Conservation (phyloP, 2,888 invertebrate genomes). For the Antheraea yamamai region DNA sequence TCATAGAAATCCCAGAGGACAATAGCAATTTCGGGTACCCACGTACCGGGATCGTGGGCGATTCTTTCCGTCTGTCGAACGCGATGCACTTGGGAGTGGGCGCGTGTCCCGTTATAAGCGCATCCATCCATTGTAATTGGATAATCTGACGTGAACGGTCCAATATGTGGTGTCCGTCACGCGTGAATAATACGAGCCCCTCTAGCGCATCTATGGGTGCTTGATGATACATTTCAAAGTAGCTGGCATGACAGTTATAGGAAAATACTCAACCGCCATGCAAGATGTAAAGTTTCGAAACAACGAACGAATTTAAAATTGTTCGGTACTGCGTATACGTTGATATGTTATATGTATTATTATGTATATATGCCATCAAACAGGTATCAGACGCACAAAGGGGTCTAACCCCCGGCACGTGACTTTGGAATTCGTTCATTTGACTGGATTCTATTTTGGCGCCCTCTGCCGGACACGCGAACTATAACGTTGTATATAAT, state of each 20-base stretch:
- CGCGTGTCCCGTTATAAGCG: slow-evolving; percentile 23
- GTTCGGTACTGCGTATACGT: no score
- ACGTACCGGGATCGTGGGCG: slow-evolving; percentile 31
- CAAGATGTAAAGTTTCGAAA: no score
- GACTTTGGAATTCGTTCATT: slow-evolving; percentile 63
- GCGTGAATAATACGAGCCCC: neutral
- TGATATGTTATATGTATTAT: no score
- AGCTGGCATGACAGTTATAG: no score
- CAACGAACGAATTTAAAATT: no score
- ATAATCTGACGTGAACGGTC: slow-evolving; percentile 35
- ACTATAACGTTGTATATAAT: no score
- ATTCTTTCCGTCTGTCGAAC: slow-evolving; percentile 44
- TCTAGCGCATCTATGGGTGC: no score
- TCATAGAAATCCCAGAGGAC: neutral
- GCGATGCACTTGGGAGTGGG: slow-evolving; percentile 31
- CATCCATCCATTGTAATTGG: slow-evolving; percentile 41
- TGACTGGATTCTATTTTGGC: neutral
- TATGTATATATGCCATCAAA: neutral
- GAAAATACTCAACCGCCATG: no score
- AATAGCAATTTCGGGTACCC: neutral
- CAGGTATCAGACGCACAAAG: neutral
- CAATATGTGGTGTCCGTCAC: neutral
- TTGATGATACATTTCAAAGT: no score
- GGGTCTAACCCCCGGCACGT: slow-evolving; percentile 23
- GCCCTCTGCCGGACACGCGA: neutral